Evolutionary conservation across 2,113 vertebrate species (phyloP), one percentile per base, ranked within the genome.

Genomic region (Bufo gargarizans): DNA sequence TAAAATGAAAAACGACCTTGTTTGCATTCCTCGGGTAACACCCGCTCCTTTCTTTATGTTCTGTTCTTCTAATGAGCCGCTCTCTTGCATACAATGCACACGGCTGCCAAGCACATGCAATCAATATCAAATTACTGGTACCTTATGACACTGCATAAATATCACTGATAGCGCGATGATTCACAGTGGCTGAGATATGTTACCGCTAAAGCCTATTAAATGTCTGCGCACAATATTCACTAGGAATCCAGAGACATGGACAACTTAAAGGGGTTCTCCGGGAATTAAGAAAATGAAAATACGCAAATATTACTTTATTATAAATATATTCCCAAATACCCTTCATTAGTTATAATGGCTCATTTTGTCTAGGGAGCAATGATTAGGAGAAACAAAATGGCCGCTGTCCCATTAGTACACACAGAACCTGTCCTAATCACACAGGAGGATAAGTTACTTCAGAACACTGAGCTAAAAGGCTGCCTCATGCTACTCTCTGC

Each of bases 1-100:
- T 50, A 71, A 45, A 56, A 65, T 61, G 67, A 20, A 87, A 71
- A 79, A 86, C 67, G 76, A 85, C 69, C 53, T 74, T 85, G 50
- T 14, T 59, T 6, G 33, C 13, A 59, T 58, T 43, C 43, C 77
- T 58, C 53, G n/a, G 22, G n/a, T 22, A 55, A 53, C 47, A 12
- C 33, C 45, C n/a, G 17, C 13, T 45, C 22, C 3, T 45, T 81
- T 17, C 43, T 59, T 58, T 58, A 13, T 59, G 43, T 80, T 55
- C 16, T 81, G 50, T 12, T 55, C 56, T 78, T 14, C 7, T 78
- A 78, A 55, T 56, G 50, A 78, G n/a, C 20, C 10, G 77, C 49
- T 22, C 50, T 78, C 77, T 56, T 56, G n/a, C n/a, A 78, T 78
- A 50, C 50, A 4, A 55, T 22, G 50, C 50, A 22, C 50, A 3